phyloP scores from a whole-genome alignment of 2,797 vertebrate genomes.

The Gallirallus australis region DNA sequence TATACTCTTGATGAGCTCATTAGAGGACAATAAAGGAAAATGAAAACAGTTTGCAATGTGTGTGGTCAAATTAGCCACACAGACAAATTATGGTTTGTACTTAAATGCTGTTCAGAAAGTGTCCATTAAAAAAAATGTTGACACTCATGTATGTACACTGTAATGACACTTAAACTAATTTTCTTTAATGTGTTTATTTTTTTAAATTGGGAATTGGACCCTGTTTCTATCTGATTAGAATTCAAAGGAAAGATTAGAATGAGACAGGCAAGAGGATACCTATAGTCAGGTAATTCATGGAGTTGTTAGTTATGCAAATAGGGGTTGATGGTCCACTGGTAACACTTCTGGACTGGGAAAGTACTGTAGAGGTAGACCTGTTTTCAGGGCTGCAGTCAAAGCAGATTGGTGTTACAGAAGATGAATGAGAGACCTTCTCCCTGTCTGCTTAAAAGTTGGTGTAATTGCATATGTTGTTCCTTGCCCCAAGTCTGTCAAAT shows the following conservation, averaged over 20 bases:
- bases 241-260: slow-evolving; percentile 17
- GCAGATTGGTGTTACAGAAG: background rate
- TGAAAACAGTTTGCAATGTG: slow-evolving; percentile 71
- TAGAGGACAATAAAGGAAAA: slow-evolving; percentile 73
- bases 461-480: background rate
- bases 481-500: background rate
- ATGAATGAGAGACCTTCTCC: background rate
- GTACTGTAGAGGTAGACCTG: background rate
- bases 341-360: background rate
- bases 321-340: background rate
- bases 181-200: slow-evolving; percentile 63
- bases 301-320: background rate
- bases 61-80: slow-evolving; percentile 68
- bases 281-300: background rate
- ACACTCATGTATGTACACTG: slow-evolving; percentile 33
- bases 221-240: slow-evolving; percentile 46
- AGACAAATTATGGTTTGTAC: slow-evolving; percentile 53
- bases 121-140: slow-evolving; percentile 36
- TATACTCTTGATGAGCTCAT: slow-evolving; percentile 63
- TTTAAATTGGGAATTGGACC: slow-evolving; percentile 35
- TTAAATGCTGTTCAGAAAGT: slow-evolving; percentile 51
- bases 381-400: background rate
- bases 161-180: slow-evolving; percentile 58
- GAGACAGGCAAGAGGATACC: background rate
- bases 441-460: background rate